A percentile compares a stretch with the other conserved stretches of the same genome.
These are phyloP conservation scores for Dicerorhinus sumatrensis DNA, from an alignment of 2,113 vertebrate genomes.

Conservation along the genomic window DNA sequence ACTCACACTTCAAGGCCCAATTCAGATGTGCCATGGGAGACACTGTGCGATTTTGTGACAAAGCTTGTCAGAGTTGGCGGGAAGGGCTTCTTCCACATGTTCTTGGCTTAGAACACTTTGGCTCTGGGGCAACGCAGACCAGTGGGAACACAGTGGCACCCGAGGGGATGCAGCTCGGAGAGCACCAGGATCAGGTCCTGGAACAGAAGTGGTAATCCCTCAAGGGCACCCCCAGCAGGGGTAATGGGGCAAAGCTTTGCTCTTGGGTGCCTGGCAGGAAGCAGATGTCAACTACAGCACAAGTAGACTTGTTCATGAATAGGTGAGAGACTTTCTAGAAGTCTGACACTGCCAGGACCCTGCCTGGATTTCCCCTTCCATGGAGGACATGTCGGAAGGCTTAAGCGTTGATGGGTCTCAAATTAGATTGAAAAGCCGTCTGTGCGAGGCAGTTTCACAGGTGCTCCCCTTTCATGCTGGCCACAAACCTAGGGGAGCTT, in stretches of 20 bases:
- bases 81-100: neutral
- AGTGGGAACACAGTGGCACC: neutral
- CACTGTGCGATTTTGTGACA: neutral
- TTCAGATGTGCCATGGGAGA: neutral
- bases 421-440: neutral
- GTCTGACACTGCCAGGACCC: neutral
- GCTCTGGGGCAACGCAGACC: neutral
- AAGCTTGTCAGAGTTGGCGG: neutral
- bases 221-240: neutral
- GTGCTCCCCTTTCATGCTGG: neutral
- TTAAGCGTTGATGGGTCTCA: too few species aligned
- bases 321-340: neutral
- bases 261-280: neutral
- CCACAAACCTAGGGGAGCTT: neutral
- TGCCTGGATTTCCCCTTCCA: neutral
- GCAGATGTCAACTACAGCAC: neutral
- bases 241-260: accelerated
- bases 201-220: neutral
- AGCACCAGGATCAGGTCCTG: neutral
- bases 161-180: neutral
- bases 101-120: neutral
- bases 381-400: neutral
- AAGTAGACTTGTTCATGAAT: neutral
- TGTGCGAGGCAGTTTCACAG: neutral
- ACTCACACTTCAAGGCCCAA: neutral